A percentile compares a stretch with the other conserved stretches of the same genome.
Evolutionary conservation across 1,140 invertebrate species (phyloP).

Genomic region (Drosophila willistoni): DNA sequence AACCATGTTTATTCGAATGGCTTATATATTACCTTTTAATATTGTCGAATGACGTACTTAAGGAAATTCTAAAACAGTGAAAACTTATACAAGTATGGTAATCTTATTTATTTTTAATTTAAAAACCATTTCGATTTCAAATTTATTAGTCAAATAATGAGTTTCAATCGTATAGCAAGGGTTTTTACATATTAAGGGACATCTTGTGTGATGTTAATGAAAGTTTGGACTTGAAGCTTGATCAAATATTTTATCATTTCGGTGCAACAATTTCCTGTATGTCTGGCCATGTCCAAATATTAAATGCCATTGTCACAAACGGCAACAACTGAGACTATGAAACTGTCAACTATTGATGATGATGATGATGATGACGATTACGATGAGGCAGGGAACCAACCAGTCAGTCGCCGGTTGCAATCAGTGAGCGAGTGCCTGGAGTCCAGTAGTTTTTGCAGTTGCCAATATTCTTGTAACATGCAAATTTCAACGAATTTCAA

Average conservation of each 20-base stretch:
- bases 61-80: too few species aligned
- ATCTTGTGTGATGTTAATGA: too few species aligned
- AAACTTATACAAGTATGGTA: too few species aligned
- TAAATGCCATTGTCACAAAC: constrained; percentile 78
- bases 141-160: too few species aligned
- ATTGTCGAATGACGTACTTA: too few species aligned
- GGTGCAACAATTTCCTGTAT: constrained; percentile 55
- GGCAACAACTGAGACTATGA: constrained; percentile 71
- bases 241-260: constrained; percentile 63
- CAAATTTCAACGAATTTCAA: constrained; percentile 82
- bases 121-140: too few species aligned
- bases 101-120: too few species aligned
- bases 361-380: constrained; percentile 25
- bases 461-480: constrained; percentile 76
- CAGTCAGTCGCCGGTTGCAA: constrained; percentile 54
- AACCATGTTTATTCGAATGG: too few species aligned
- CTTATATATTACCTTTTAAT: too few species aligned
- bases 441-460: constrained; percentile 46
- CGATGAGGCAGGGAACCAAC: constrained; percentile 11
- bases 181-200: too few species aligned
- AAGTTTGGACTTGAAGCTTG: background rate
- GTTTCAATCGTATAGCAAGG: too few species aligned
- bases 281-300: constrained; percentile 66
- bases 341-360: constrained; percentile 73
- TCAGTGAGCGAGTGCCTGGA: constrained; percentile 48